Percentiles rank a stretch among this genome's conserved stretches.
Conservation (phyloP, 2,888 invertebrate genomes). For the Fragum sueziense region DNA sequence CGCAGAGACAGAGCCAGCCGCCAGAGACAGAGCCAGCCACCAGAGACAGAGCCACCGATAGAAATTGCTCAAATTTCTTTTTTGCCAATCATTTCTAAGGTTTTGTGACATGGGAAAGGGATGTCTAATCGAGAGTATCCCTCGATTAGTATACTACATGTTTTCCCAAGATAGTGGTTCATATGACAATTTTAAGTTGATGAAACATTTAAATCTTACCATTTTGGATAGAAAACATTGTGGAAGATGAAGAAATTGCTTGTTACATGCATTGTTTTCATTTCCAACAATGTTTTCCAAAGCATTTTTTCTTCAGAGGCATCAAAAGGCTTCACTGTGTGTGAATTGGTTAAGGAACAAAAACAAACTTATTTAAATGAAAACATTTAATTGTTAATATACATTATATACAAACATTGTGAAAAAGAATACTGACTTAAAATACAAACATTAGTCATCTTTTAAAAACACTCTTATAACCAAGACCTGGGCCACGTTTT, state of each 20-base stretch:
- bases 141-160: not conserved
- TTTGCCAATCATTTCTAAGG: no score
- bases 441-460: not conserved
- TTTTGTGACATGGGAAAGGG: no score
- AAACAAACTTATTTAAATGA: not conserved
- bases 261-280: slow-evolving; percentile 1
- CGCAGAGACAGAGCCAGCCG: not conserved
- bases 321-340: not conserved
- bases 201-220: no score
- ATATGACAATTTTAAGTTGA: no score
- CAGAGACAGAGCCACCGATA: no score
- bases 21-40: no score
- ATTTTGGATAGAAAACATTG: not conserved
- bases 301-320: not conserved
- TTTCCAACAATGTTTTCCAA: not conserved
- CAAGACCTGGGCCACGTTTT: not conserved
- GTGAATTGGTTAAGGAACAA: not conserved
- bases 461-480: not conserved
- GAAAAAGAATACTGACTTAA: not conserved
- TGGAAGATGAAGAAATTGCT: not conserved
- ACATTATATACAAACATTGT: no score
- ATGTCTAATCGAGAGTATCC: no score
- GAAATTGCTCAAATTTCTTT: no score
- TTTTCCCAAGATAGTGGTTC: not conserved
- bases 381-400: no score